Evolutionary conservation across 2,888 invertebrate genomes (phyloP).

Genomic region (Amblyteles armatorius): DNA sequence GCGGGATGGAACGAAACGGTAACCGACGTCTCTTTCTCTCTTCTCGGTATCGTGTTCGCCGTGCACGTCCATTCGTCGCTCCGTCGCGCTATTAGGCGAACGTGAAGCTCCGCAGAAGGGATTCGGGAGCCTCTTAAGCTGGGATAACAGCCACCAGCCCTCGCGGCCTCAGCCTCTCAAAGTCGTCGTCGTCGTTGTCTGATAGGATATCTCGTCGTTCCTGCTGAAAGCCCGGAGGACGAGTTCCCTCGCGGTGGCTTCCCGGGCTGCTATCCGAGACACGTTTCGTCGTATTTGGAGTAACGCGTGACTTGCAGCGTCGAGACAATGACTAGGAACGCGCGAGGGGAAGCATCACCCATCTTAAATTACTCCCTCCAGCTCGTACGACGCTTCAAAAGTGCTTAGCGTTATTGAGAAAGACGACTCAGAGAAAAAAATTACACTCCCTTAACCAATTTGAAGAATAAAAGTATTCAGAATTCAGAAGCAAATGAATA

Average conservation of each 20-base stretch:
- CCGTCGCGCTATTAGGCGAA: slow-evolving; percentile 52
- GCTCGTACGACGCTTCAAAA: background rate
- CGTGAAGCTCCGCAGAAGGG: slow-evolving; percentile 41
- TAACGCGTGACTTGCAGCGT: slow-evolving; percentile 36
- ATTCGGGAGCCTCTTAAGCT: slow-evolving; percentile 54
- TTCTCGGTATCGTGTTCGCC: background rate
- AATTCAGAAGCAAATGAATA: too few relatives aligned
- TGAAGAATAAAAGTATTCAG: too few relatives aligned
- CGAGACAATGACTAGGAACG: slow-evolving; percentile 33
- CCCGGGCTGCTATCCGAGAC: slow-evolving; percentile 30
- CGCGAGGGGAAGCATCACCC: background rate
- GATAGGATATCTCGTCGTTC: slow-evolving; percentile 62
- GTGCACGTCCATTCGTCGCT: slow-evolving; percentile 12
- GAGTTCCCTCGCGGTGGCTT: slow-evolving; percentile 41
- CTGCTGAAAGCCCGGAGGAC: slow-evolving; percentile 33
- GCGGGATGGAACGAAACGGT: background rate
- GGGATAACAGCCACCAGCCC: slow-evolving; percentile 56
- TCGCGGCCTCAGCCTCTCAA: slow-evolving; percentile 39
- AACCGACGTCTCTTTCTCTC: background rate
- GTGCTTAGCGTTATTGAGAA: background rate
- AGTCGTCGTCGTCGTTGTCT: slow-evolving; percentile 36
- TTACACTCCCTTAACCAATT: too few relatives aligned
- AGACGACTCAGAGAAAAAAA: background rate
- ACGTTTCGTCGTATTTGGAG: slow-evolving; percentile 46
- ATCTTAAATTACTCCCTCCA: slow-evolving; percentile 14